A percentile compares a stretch with the other conserved stretches of the same genome.
Evolutionary conservation across 2,888 invertebrate species (phyloP).

Genomic region (Zaprionus obscuricornis): DNA sequence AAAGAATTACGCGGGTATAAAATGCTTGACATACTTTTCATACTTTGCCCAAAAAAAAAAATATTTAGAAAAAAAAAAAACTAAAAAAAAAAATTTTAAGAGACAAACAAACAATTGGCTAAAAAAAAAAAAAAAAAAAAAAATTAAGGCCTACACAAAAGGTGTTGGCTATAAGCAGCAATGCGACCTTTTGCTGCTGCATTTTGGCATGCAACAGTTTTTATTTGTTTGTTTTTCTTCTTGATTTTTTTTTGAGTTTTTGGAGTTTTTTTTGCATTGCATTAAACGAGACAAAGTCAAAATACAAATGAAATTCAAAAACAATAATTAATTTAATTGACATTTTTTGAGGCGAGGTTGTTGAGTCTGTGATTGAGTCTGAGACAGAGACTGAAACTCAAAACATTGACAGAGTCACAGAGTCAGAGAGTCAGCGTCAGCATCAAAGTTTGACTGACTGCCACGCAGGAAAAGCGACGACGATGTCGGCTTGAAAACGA

Average conservation of each 20-base stretch:
- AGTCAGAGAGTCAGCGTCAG: constrained; percentile 47
- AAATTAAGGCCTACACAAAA: constrained; percentile 31
- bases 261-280: constrained; percentile 64
- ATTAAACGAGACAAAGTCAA: constrained; percentile 54
- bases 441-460: constrained; percentile 65
- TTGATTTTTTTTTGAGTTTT: too few relatives aligned
- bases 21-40: constrained; percentile 81
- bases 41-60: constrained; percentile 46
- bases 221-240: constrained; percentile 22
- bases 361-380: constrained; percentile 23
- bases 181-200: constrained; percentile 52
- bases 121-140: constrained; percentile 4
- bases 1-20: constrained; percentile 81
- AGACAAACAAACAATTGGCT: too few relatives aligned
- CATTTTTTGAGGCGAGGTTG: constrained; percentile 79
- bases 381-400: constrained; percentile 11
- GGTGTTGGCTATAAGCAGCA: constrained; percentile 58
- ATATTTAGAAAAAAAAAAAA: constrained; percentile 4
- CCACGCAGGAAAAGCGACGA: constrained; percentile 78
- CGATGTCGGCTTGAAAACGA: constrained; percentile 66
- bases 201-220: constrained; percentile 51
- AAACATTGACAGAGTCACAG: constrained; percentile 27
- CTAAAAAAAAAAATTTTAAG: constrained; percentile 1
- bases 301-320: constrained; percentile 51
- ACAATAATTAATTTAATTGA: constrained; percentile 83